Percentiles rank a stretch among this genome's conserved stretches.
Conservation (phyloP, 2,113 vertebrate genomes). For the Sturnus vulgaris region DNA sequence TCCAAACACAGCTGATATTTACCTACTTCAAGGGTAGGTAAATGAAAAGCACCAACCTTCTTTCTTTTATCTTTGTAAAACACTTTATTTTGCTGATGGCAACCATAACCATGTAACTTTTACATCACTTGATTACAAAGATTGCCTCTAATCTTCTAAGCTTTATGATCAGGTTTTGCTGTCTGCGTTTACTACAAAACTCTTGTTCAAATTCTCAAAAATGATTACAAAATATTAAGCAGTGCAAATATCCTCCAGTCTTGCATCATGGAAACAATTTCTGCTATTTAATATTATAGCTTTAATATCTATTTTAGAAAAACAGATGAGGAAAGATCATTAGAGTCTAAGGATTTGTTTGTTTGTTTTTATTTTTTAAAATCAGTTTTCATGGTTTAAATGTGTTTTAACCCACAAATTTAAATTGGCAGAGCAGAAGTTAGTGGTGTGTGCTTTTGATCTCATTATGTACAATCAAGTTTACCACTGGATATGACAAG, state of each 20-base stretch:
- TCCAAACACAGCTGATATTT: background rate
- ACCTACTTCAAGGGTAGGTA: background rate
- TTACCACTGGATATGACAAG: background rate
- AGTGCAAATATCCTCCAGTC: background rate
- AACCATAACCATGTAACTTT: background rate
- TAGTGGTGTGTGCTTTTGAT: background rate
- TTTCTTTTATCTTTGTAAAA: background rate
- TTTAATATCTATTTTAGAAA: too few relatives aligned
- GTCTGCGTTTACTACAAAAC: background rate
- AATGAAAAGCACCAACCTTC: background rate
- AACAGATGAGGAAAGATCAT: too few relatives aligned
- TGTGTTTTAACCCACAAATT: background rate
- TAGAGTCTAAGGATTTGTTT: background rate
- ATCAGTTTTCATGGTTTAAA: background rate
- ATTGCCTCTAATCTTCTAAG: background rate
- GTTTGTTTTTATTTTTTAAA: background rate
- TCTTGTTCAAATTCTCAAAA: background rate
- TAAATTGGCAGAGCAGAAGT: background rate
- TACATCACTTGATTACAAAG: background rate
- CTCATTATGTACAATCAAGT: background rate
- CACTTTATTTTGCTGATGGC: background rate
- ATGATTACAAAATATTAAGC: background rate
- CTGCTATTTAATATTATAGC: background rate
- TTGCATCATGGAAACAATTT: background rate
- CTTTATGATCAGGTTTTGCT: background rate